phyloP scores from a whole-genome alignment of 2,888 invertebrate genomes.

The Dolichomitus sp. region DNA sequence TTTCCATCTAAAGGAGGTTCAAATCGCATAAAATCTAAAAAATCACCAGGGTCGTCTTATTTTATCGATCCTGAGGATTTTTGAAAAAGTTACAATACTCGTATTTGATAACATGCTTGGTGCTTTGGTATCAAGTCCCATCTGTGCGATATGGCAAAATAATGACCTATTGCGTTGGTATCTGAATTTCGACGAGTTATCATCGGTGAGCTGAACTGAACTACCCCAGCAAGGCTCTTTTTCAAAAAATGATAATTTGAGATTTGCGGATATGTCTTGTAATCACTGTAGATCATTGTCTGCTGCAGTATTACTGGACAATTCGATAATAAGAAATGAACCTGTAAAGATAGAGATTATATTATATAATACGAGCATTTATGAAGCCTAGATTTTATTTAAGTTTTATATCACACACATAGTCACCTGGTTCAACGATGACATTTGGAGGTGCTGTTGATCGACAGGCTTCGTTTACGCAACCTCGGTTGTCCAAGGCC shows the following conservation, averaged over 20 bases:
- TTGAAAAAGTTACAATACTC: no score
- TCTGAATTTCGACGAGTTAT: not conserved
- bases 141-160: not conserved
- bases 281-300: not conserved
- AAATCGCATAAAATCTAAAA: no score
- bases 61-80: no score
- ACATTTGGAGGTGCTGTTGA: no score
- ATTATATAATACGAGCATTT: slow-evolving; percentile 5
- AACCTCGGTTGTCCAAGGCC: slow-evolving; percentile 6
- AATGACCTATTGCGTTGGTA: not conserved
- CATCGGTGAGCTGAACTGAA: not conserved
- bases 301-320: not conserved
- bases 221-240: not conserved
- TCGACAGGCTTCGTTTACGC: no score
- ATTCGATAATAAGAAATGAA: not conserved
- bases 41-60: no score
- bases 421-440: no score
- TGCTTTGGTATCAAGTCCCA: not conserved
- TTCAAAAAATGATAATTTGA: not conserved
- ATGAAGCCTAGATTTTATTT: no score
- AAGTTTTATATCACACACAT: no score
- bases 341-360: slow-evolving; percentile 8
- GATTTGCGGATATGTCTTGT: not conserved
- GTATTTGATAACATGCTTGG: not conserved
- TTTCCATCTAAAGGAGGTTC: no score